A percentile compares a stretch with the other conserved stretches of the same genome.
These are phyloP conservation scores for Dromius quadrimaculatus DNA, from an alignment of 2,888 invertebrate species.

Conservation along the genomic window DNA sequence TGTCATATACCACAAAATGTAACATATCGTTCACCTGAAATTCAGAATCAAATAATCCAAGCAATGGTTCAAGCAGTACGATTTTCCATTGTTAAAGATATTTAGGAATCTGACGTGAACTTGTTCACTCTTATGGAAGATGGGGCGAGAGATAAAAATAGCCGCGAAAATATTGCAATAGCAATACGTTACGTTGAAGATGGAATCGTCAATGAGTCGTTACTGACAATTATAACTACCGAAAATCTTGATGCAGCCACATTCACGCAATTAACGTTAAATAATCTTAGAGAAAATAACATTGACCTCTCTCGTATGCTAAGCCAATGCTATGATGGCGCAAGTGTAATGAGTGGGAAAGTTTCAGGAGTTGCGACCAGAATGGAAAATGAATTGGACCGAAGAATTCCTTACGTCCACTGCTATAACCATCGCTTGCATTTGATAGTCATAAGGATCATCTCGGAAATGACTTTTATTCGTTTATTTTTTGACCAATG, in stretches of 20 bases:
- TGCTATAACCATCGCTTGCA: slow-evolving; percentile 41
- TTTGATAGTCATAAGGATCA: slow-evolving; percentile 37
- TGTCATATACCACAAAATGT: slow-evolving; percentile 28
- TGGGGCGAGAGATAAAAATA: slow-evolving; percentile 43
- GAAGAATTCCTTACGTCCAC: slow-evolving; percentile 25
- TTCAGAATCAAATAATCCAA: slow-evolving; percentile 47
- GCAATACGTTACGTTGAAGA: slow-evolving; percentile 19
- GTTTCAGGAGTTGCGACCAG: slow-evolving; percentile 35
- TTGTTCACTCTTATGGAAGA: slow-evolving; percentile 41
- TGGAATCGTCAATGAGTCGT: slow-evolving; percentile 27
- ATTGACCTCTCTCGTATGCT: slow-evolving; percentile 35
- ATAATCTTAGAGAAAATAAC: slow-evolving; percentile 38
- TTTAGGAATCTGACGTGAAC: slow-evolving; percentile 34
- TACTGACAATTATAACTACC: slow-evolving; percentile 31
- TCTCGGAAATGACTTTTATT: slow-evolving; percentile 26
- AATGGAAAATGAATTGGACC: slow-evolving; percentile 2
- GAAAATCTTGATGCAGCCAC: slow-evolving; percentile 39
- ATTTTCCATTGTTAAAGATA: slow-evolving; percentile 34
- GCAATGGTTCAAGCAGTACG: slow-evolving; percentile 48
- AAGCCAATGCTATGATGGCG: slow-evolving; percentile 43
- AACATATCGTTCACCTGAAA: slow-evolving; percentile 44
- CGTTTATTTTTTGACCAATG: slow-evolving; percentile 44
- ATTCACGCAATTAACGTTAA: slow-evolving; percentile 40
- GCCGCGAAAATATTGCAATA: slow-evolving; percentile 38
- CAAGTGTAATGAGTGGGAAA: slow-evolving; percentile 46